A percentile compares a stretch with the other conserved stretches of the same genome.
Conservation (phyloP, 2,113 vertebrate genomes). For the Anas platyrhynchos region DNA sequence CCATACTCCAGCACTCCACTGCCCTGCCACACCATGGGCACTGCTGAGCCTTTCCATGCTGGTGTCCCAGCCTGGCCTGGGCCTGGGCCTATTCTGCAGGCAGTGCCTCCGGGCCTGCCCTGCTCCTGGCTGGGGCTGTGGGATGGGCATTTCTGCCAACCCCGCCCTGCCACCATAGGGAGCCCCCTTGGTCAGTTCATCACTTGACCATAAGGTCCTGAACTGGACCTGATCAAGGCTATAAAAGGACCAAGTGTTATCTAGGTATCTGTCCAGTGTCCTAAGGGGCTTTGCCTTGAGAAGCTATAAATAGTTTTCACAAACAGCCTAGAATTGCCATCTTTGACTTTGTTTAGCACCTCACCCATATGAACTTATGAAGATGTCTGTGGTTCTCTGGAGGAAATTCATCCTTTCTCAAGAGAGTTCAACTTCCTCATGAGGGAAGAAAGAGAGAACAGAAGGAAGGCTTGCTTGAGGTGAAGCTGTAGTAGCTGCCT, state of each 20-base stretch:
- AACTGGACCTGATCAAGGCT: background rate
- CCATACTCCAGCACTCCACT: background rate
- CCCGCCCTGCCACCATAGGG: too few species aligned
- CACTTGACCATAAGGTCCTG: background rate
- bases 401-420: background rate
- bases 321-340: background rate
- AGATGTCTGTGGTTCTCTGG: background rate
- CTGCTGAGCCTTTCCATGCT: too few species aligned
- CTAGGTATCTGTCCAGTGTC: background rate
- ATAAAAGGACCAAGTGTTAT: background rate
- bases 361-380: background rate
- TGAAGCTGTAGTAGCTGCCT: background rate
- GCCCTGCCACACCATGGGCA: background rate
- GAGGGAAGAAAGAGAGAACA: background rate
- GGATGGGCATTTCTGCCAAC: background rate
- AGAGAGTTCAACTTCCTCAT: rapidly evolving
- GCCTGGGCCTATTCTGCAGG: too few species aligned
- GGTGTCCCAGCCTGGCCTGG: rapidly evolving
- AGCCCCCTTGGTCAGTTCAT: rapidly evolving
- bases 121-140: background rate
- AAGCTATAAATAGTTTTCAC: background rate
- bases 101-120: too few species aligned
- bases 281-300: background rate
- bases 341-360: background rate
- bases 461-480: background rate